Base-by-base conservation (phyloP, 2,888 invertebrate species). In the Xanthia icteritia region DNA sequence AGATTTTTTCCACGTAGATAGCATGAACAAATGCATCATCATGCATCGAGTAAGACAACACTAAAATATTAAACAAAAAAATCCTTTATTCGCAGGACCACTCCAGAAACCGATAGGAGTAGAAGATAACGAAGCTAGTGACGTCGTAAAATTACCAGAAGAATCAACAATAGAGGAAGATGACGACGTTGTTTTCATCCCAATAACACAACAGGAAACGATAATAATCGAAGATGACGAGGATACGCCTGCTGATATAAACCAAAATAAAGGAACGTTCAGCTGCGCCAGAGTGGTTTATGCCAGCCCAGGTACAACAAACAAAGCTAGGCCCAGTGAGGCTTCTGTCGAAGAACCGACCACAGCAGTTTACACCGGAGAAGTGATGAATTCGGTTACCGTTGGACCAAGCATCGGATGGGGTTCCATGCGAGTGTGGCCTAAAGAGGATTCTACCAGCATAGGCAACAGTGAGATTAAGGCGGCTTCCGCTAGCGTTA, bases 161-260 rank as follows among this genome's bases (percentile, higher is more conserved):
- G 15, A 54, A 45, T 3, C 36, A 20, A 36, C 20, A 17, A 20
- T 6, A 27, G 27, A 23, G 15, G n/a, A 54, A 31, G n/a, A 76
- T 45, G 45, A 76, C 0, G 63, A 75, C 23, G 51, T 75, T 15
- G 3, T 74, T 51, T 74, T 42, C 31, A 31, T 61, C 2, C n/a
- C 31, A 31, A 6, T 42, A 31, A 42, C 51, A 61, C 23, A n/a
- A 61, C 61, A 74, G 39, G 23, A 39, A 39, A 42, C 61, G 4
- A 74, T 74, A 42, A n/a, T 42, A 23, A 17, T 73, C 13, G 42
- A 73, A 45, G 73, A 73, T 45, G 56, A 70, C 17, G 56, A 73
- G 9, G 56, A 58, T 45, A 36, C 6, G 31, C 9, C 31, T 45
- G 13, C 6, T 15, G n/a, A 73, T 36, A 31, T 2, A 31, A 31